Conservation (phyloP, 2,113 vertebrate genomes). For the Pholis gunnellus region DNA sequence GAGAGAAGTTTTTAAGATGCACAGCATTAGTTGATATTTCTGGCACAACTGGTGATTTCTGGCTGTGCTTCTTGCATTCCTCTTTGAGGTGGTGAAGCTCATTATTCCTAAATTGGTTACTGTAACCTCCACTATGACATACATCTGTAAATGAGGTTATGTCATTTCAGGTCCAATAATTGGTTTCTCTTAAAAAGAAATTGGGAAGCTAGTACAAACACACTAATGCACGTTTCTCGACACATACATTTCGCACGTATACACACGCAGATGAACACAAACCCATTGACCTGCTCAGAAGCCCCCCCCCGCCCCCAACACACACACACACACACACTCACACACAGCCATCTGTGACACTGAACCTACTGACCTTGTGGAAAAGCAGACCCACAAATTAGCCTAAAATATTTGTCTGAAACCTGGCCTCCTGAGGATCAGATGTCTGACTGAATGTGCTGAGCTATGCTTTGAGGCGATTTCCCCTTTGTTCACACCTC, state of each 20-base stretch:
- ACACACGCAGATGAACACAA: background rate
- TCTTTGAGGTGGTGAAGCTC: slow-evolving; percentile 9
- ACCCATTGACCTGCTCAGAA: no score
- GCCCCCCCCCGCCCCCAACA: background rate
- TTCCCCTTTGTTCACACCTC: slow-evolving; percentile 24
- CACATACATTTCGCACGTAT: slow-evolving; percentile 23
- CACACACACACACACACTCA: slow-evolving; percentile 25
- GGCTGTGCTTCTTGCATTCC: background rate
- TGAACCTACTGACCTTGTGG: slow-evolving; percentile 69
- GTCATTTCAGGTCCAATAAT: background rate
- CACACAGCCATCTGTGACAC: slow-evolving; percentile 66
- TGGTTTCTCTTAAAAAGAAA: slow-evolving; percentile 3
- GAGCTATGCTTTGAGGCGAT: background rate
- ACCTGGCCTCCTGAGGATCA: slow-evolving; percentile 42
- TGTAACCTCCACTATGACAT: slow-evolving; percentile 1
- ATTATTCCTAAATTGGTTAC: slow-evolving; percentile 5
- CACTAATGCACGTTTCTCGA: slow-evolving; percentile 16
- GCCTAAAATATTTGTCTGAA: slow-evolving; percentile 51
- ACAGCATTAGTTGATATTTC: slow-evolving; percentile 5
- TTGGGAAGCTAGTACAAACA: slow-evolving; percentile 24
- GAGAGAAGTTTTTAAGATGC: background rate
- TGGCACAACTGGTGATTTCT: background rate
- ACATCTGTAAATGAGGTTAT: slow-evolving; percentile 9
- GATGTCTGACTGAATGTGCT: slow-evolving; percentile 44
- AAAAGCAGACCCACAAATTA: slow-evolving; percentile 60